phyloP scores from a whole-genome alignment of 1,140 invertebrate species.

The Dendrolimus kikuchii region DNA sequence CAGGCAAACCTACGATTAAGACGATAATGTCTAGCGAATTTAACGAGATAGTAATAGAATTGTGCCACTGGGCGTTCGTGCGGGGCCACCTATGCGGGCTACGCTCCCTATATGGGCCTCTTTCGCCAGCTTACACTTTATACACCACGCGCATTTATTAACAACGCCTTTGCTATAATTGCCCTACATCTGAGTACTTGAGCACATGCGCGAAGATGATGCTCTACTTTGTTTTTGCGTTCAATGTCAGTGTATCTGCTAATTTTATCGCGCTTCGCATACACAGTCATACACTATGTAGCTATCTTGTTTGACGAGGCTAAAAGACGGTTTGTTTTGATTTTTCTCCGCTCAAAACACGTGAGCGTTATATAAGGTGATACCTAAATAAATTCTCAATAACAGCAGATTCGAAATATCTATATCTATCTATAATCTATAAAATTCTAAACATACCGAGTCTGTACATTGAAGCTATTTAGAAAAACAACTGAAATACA shows the following conservation, averaged over 20 bases:
- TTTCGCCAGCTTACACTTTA: conserved; percentile 12
- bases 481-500: no score
- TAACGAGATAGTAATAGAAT: no score
- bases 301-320: conserved; percentile 56
- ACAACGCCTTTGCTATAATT: conserved; percentile 40
- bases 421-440: no score
- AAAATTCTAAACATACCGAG: no score
- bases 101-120: conserved; percentile 33
- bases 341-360: conserved; percentile 37
- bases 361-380: conserved; percentile 25
- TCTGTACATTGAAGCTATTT: no score
- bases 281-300: conserved; percentile 48
- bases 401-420: neutral
- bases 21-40: no score
- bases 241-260: conserved; percentile 69
- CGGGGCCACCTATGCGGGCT: no score
- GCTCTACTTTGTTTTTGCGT: conserved; percentile 63
- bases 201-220: conserved; percentile 44
- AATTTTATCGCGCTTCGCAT: conserved; percentile 62
- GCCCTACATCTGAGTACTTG: conserved; percentile 41
- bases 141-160: conserved; percentile 21
- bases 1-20: no score
- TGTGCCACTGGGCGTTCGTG: no score
- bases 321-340: conserved; percentile 61
- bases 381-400: neutral